Conservation (phyloP, 2,797 vertebrate species). For the Antennarius maculatus region DNA sequence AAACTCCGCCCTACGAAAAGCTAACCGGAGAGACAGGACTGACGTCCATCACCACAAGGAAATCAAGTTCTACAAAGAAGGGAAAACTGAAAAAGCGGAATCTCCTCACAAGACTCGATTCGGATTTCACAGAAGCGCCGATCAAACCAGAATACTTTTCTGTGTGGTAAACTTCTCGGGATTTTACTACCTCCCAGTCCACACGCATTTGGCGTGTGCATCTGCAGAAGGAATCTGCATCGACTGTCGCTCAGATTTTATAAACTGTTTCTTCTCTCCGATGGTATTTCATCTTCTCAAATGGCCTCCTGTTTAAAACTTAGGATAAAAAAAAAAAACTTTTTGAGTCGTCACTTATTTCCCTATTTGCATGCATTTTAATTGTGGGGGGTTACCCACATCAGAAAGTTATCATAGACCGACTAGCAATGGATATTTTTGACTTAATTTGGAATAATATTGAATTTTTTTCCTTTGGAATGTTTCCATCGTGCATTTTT, state of each 20-base stretch:
- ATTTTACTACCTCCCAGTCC: slow-evolving; percentile 65
- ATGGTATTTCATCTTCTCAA: slow-evolving; percentile 15
- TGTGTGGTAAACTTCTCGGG: slow-evolving; percentile 33
- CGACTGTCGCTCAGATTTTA: slow-evolving; percentile 33
- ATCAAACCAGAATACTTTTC: slow-evolving; percentile 14
- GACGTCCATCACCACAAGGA: slow-evolving; percentile 6
- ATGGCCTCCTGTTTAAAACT: slow-evolving; percentile 27
- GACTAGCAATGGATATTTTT: not conserved
- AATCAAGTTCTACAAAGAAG: slow-evolving; percentile 5
- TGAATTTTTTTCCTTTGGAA: too few relatives aligned
- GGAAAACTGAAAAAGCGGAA: slow-evolving; percentile 5
- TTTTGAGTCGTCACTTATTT: slow-evolving; percentile 17
- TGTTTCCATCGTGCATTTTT: slow-evolving; percentile 21
- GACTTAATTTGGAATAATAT: not conserved
- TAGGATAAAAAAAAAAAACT: not conserved
- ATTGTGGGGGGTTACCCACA: slow-evolving; percentile 7
- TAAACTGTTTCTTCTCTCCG: slow-evolving; percentile 42
- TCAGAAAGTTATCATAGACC: not conserved
- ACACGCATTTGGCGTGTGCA: slow-evolving; percentile 36
- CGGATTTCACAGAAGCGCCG: slow-evolving; percentile 14
- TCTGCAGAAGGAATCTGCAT: slow-evolving; percentile 48
- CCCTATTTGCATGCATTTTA: slow-evolving; percentile 54
- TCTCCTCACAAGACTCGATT: slow-evolving; percentile 12
- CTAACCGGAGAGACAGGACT: slow-evolving; percentile 65
- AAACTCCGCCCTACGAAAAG: slow-evolving; percentile 82